Conservation (phyloP, 2,113 vertebrate genomes). For the Corydoras maculifer region DNA sequence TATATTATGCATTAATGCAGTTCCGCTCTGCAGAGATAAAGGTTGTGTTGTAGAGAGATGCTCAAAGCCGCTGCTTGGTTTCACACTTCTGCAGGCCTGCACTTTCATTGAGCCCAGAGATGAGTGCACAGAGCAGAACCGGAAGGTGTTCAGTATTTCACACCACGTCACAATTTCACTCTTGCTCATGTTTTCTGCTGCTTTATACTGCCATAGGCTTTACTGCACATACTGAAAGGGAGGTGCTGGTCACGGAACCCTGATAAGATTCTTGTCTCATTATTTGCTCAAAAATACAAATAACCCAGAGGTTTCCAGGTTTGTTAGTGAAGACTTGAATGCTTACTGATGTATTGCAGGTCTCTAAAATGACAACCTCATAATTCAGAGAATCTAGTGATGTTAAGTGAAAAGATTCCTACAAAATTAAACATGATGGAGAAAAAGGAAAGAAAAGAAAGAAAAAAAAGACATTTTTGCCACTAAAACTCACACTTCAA, state of each 20-base stretch:
- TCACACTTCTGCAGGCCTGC: constrained; percentile 30
- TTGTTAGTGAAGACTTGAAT: too few relatives aligned
- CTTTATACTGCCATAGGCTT: background rate
- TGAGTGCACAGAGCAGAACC: background rate
- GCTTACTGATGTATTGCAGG: too few relatives aligned
- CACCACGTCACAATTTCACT: constrained; percentile 6
- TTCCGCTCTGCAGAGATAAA: constrained; percentile 8
- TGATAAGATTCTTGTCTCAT: background rate
- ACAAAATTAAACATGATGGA: too few relatives aligned
- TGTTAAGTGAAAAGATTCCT: too few relatives aligned
- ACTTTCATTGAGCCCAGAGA: background rate
- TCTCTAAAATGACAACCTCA: too few relatives aligned
- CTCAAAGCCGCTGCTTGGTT: constrained; percentile 7
- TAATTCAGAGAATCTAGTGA: too few relatives aligned
- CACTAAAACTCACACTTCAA: too few relatives aligned
- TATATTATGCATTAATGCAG: background rate
- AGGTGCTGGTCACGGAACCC: background rate
- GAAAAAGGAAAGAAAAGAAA: too few relatives aligned
- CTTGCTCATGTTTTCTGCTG: constrained; percentile 1
- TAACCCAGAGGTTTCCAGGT: too few relatives aligned
- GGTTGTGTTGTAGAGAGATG: constrained; percentile 1
- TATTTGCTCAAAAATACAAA: too few relatives aligned
- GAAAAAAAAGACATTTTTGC: too few relatives aligned
- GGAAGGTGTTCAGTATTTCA: constrained; percentile 15
- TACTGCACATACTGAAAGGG: background rate